These are phyloP conservation scores for Chloroclysta siterata DNA, from an alignment of 2,888 invertebrate genomes.

Conservation along the genomic window DNA sequence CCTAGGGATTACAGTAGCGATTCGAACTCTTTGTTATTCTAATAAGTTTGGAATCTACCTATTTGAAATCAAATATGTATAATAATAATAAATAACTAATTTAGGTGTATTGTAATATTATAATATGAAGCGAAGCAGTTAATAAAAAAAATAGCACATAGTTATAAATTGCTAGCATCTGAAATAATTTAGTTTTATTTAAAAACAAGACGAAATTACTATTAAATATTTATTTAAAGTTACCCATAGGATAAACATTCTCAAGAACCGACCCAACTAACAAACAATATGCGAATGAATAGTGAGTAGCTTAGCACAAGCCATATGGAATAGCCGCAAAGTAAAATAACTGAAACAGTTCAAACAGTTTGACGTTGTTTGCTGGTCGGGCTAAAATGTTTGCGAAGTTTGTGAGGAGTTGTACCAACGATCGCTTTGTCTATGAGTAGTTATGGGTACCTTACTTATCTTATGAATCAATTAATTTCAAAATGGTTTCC, in stretches of 20 bases:
- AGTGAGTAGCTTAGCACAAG: conserved; percentile 37
- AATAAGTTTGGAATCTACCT: too few species aligned
- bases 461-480: background rate
- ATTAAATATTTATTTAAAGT: background rate
- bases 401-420: conserved; percentile 46
- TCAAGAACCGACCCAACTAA: conserved; percentile 1
- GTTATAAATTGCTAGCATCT: too few species aligned
- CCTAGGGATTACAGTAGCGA: too few species aligned
- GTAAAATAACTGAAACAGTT: conserved; percentile 33
- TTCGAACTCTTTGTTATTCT: too few species aligned
- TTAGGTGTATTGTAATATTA: too few species aligned
- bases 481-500: too few species aligned
- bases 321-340: conserved; percentile 29
- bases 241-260: conserved; percentile 7
- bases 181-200: too few species aligned
- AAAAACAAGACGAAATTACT: too few species aligned
- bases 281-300: conserved; percentile 6
- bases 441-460: conserved; percentile 8
- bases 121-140: too few species aligned
- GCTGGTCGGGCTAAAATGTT: conserved; percentile 44
- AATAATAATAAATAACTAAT: too few species aligned
- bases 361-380: conserved; percentile 48
- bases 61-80: too few species aligned
- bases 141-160: too few species aligned
- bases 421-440: conserved; percentile 39